phyloP scores from a whole-genome alignment of 2,888 invertebrate species.

The Drosophila villosipedis region DNA sequence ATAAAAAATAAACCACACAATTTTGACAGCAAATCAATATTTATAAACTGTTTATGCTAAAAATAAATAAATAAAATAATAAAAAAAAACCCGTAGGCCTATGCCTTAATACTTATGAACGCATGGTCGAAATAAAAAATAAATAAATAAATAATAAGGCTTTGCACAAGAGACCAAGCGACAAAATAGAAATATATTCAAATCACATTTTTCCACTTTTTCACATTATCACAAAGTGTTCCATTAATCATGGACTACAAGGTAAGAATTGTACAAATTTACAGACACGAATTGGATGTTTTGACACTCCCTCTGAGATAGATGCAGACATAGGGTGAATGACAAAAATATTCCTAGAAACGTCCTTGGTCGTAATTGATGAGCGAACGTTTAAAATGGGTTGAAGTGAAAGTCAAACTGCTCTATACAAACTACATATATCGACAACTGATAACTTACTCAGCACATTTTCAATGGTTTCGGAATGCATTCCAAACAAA shows the following conservation, averaged over 20 bases:
- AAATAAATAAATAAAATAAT: neutral
- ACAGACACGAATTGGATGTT: neutral
- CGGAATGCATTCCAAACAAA: constrained; percentile 4
- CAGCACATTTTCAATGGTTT: neutral
- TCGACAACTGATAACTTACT: neutral
- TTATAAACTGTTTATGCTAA: neutral
- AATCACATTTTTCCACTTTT: neutral
- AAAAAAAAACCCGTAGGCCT: neutral
- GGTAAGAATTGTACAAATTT: neutral
- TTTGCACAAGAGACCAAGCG: neutral
- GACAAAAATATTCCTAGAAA: neutral
- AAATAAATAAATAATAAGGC: neutral
- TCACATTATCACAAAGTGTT: neutral
- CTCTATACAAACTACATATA: neutral
- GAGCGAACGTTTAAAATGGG: neutral
- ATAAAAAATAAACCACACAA: neutral
- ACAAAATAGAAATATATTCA: neutral
- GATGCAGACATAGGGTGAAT: neutral
- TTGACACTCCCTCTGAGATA: neutral
- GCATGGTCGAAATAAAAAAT: neutral
- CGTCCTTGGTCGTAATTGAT: neutral
- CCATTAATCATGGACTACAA: neutral
- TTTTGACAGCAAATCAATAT: neutral
- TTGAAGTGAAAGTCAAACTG: neutral
- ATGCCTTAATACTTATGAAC: neutral